A percentile compares a stretch with the other conserved stretches of the same genome.
phyloP scores from a whole-genome alignment of 2,888 invertebrate species.

The Folsomia manolachei region DNA sequence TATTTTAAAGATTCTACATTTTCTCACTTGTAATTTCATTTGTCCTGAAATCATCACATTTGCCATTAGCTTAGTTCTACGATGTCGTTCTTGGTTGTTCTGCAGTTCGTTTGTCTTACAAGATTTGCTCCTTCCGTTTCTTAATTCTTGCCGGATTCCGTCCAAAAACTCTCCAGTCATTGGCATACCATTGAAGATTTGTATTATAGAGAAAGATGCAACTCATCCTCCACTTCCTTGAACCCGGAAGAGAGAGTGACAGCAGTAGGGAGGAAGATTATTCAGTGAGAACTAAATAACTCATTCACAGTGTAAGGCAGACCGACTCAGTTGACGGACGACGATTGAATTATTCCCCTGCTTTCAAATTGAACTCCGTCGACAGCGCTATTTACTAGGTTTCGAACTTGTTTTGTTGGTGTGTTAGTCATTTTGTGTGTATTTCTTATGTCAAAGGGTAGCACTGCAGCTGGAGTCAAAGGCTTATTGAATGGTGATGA shows the following conservation, averaged over 20 bases:
- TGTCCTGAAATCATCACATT: not conserved
- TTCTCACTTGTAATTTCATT: not conserved
- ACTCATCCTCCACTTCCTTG: not conserved
- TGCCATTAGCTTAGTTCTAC: no score
- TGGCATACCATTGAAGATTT: not conserved
- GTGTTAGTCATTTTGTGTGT: no score
- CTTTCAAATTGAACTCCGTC: not conserved
- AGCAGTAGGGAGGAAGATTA: not conserved
- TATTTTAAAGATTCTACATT: not conserved
- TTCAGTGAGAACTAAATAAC: not conserved
- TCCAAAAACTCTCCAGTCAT: not conserved
- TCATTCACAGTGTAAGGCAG: not conserved
- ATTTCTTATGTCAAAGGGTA: not conserved
- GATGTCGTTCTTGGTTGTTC: no score
- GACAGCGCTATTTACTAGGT: not conserved
- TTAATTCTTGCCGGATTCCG: not conserved
- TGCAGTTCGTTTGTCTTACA: not conserved
- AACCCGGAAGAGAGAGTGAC: not conserved
- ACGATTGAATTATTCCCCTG: not conserved
- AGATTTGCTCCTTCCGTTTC: not conserved
- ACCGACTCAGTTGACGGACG: not conserved
- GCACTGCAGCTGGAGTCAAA: not conserved
- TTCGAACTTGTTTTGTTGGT: not conserved
- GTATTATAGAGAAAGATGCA: not conserved
- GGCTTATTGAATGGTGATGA: not conserved